Conservation (phyloP, 2,797 vertebrate genomes). For the Myripristis murdjan region DNA sequence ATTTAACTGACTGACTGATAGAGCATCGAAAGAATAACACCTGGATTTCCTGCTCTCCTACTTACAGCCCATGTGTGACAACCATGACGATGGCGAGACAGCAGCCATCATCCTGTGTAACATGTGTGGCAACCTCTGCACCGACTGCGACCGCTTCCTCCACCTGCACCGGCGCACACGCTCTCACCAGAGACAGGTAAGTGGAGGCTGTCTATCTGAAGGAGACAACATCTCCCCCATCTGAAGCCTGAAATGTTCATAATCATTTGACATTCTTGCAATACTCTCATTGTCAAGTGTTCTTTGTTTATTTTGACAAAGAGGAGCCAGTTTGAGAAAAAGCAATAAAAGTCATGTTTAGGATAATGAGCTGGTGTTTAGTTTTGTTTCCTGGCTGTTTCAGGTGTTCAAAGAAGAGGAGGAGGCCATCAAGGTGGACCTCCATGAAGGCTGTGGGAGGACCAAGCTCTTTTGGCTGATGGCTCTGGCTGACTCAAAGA, state of each 20-base stretch:
- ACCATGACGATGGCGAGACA: slow-evolving; percentile 98
- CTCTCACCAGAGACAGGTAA: slow-evolving; percentile 98
- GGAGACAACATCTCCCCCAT: background rate
- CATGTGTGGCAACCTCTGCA: slow-evolving; percentile 97
- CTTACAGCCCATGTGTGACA: slow-evolving; percentile 98
- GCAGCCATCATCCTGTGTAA: slow-evolving; percentile 99
- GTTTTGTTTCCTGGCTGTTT: slow-evolving; percentile 5
- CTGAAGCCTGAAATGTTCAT: no score
- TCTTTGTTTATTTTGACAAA: background rate
- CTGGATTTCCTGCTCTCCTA: slow-evolving; percentile 1
- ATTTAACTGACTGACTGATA: background rate
- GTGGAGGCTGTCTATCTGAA: background rate
- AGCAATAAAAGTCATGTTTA: no score
- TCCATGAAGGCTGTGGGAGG: slow-evolving; percentile 98
- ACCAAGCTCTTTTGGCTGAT: slow-evolving; percentile 99
- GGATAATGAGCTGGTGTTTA: background rate
- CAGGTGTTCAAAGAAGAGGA: slow-evolving; percentile 99
- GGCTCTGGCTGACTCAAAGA: slow-evolving; percentile 99
- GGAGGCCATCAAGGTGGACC: slow-evolving; percentile 99
- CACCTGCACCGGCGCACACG: slow-evolving; percentile 98
- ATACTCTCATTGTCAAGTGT: background rate
- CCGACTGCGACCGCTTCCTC: slow-evolving; percentile 98
- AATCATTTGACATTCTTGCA: background rate
- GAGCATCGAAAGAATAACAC: background rate
- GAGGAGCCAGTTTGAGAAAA: background rate